A percentile compares a stretch with the other conserved stretches of the same genome.
Evolutionary conservation across 2,797 vertebrate genomes (phyloP).

Genomic region (Nothura maculosa): DNA sequence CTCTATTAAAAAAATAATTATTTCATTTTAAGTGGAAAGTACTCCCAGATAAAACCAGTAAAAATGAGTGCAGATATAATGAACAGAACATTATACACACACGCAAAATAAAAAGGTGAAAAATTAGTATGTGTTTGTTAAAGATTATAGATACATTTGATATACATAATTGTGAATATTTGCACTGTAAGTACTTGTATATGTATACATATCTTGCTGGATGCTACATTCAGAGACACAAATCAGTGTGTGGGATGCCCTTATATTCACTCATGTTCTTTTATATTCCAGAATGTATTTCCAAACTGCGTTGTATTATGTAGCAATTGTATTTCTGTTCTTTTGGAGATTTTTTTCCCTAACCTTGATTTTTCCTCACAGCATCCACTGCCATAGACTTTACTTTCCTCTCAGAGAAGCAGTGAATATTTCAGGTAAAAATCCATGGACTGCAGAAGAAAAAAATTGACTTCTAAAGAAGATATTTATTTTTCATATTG

Average conservation of each 20-base stretch:
- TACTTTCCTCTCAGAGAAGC: background rate
- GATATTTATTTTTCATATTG: background rate
- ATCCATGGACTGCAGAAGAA: background rate
- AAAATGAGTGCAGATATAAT: background rate
- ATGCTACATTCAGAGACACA: background rate
- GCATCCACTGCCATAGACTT: background rate
- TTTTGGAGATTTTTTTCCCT: background rate
- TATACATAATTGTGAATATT: background rate
- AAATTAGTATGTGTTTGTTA: background rate
- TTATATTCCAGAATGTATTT: slow-evolving; percentile 5
- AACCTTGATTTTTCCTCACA: background rate
- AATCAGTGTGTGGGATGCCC: background rate
- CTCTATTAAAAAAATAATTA: background rate
- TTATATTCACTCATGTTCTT: background rate
- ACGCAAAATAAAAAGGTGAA: background rate
- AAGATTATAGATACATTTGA: background rate
- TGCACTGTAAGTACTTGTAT: background rate
- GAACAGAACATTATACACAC: background rate
- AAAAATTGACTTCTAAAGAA: background rate
- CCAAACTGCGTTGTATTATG: background rate
- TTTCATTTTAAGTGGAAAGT: background rate
- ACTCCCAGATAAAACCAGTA: background rate
- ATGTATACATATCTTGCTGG: background rate
- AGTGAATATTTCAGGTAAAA: background rate
- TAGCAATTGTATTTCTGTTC: slow-evolving; percentile 1